Conservation (phyloP, 2,113 vertebrate species). For the Jacana jacana region DNA sequence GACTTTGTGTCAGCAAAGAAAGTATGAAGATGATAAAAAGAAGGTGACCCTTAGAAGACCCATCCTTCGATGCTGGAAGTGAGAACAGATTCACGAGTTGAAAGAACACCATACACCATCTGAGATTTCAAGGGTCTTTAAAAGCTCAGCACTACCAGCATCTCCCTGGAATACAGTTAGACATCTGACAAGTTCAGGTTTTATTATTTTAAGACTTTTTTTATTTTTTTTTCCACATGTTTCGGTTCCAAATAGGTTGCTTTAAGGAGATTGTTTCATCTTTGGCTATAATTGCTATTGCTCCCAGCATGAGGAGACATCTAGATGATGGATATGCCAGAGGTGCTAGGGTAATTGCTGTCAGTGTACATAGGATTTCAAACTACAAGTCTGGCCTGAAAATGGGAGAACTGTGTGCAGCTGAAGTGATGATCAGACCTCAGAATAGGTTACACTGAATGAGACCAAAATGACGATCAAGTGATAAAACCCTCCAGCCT, state of each 20-base stretch:
- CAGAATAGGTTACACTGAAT: not conserved
- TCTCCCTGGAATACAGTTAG: not conserved
- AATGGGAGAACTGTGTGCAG: not conserved
- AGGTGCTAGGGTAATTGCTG: conserved; percentile 29
- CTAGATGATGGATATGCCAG: conserved; percentile 34
- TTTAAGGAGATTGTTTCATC: conserved; percentile 28
- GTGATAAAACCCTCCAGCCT: not conserved
- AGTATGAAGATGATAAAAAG: not conserved
- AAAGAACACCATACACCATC: not conserved
- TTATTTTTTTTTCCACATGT: not conserved
- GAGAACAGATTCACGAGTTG: not conserved
- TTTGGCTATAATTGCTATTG: conserved; percentile 18
- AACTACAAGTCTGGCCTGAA: not conserved
- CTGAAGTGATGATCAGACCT: not conserved
- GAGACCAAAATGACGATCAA: not conserved
- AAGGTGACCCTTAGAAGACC: not conserved
- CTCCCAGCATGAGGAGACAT: not conserved
- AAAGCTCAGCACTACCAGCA: not conserved
- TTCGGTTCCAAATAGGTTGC: not conserved
- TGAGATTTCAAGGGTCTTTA: not conserved
- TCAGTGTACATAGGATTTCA: not conserved
- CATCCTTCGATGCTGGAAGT: not conserved
- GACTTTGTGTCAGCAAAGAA: not conserved
- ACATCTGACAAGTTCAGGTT: not conserved
- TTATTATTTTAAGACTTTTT: not conserved